Percentiles rank a stretch among this genome's conserved stretches.
Conservation (phyloP, 2,797 vertebrate genomes). For the Parauchenoglanis ngamensis region DNA sequence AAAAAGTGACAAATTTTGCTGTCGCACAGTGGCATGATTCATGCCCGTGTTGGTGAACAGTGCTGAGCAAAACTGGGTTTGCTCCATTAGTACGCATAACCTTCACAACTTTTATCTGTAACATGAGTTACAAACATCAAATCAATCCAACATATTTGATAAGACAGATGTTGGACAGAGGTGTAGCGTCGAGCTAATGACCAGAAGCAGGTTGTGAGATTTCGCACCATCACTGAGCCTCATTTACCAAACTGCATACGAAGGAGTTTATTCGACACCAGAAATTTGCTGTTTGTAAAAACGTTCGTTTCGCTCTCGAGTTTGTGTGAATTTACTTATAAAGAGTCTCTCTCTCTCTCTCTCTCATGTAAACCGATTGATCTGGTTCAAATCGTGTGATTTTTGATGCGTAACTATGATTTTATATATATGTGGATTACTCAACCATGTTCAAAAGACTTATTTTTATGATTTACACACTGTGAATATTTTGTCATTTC, state of each 20-base stretch:
- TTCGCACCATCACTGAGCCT: background rate
- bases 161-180: background rate
- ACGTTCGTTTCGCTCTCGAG: background rate
- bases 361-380: no score
- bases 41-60: conserved; percentile 69
- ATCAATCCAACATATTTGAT: background rate
- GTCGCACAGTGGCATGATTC: conserved; percentile 86
- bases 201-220: background rate
- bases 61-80: conserved; percentile 34
- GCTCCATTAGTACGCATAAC: conserved; percentile 32
- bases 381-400: background rate
- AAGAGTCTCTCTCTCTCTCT: background rate
- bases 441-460: background rate
- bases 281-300: background rate
- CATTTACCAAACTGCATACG: background rate
- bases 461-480: background rate
- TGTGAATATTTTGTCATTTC: background rate
- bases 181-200: no score
- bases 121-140: background rate
- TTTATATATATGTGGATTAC: background rate
- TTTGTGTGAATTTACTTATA: no score
- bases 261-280: background rate
- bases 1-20: conserved; percentile 80
- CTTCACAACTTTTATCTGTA: conserved; percentile 15
- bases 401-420: background rate